Evolutionary conservation across 2,113 vertebrate species (phyloP), one percentile per base, ranked within the genome.

Genomic region (Baryphthengus martii): DNA sequence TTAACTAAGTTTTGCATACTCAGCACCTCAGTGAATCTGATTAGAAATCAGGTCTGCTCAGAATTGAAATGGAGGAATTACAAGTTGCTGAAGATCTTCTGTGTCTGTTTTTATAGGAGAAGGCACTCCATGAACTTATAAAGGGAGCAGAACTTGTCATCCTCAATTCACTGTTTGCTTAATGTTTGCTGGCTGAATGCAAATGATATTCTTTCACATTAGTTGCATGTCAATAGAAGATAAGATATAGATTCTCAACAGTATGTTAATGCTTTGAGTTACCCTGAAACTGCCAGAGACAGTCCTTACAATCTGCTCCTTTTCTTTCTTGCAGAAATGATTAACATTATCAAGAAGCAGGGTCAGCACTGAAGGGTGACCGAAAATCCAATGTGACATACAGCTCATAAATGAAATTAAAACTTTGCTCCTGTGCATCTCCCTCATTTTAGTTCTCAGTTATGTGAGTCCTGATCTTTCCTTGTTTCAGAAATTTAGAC

Each of bases 41-140:
- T 61, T 61, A 44, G 55, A 70, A 92, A 37, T 49, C 33, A 42
- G 39, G 29, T 63, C 72, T 86, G 75, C 72, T 88, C 31, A 45
- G 92, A 95, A 96, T 78, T 3, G 33, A 88, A 93, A 94, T 84
- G 79, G 52, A 74, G 52, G 79, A 80, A 81, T 85, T 90, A 86
- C 1, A 8, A 90, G 35, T 56, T 63, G 75, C 50, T 66, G 66
- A 82, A 85, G 78, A 70, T 76, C 79, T 47, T 76, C 75, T 37
- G 4, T 63, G 33, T 85, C 53, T 88, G 17, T 90, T 83, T 92
- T 62, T 53, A 58, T 7, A 80, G 71, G 19, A 85, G 56, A 84
- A 81, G 40, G 21, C 29, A 78, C 42, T 35, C 65, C 63, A 7
- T 24, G 50, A 81, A 29, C 35, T 90, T 86, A 40, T 63, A 59